phyloP scores from a whole-genome alignment of 1,140 invertebrate genomes.

The Globodera ellingtonae region DNA sequence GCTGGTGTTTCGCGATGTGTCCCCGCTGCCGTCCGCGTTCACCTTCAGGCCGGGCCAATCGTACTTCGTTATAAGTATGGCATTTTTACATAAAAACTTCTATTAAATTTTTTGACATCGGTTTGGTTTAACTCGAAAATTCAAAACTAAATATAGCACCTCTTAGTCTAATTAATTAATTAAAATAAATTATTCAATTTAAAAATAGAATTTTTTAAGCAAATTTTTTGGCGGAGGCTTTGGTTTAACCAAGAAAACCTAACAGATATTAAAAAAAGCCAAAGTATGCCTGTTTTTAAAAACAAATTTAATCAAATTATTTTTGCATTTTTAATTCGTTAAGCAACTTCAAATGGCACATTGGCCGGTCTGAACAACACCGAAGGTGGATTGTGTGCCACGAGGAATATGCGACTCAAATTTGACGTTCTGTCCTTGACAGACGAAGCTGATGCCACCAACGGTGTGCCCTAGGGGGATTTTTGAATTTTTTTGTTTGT shows the following conservation, averaged over 20 bases:
- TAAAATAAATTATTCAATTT: too few relatives aligned
- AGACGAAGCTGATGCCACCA: conserved; percentile 3
- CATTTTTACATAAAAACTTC: not conserved
- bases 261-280: too few relatives aligned
- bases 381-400: conserved; percentile 43
- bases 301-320: too few relatives aligned
- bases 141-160: not conserved
- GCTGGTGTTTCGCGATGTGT: conserved; percentile 53
- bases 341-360: conserved; percentile 54
- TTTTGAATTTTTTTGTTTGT: not conserved
- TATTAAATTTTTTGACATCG: conserved; percentile 4
- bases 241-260: too few relatives aligned
- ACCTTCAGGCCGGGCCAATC: conserved; percentile 46
- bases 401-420: conserved; percentile 52
- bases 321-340: conserved; percentile 1
- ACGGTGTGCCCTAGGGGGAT: conserved; percentile 2
- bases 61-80: conserved; percentile 52
- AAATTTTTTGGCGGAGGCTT: too few relatives aligned
- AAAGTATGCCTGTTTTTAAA: too few relatives aligned
- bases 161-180: not conserved
- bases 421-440: conserved; percentile 45
- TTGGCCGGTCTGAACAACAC: conserved; percentile 43
- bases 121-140: not conserved
- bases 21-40: conserved; percentile 49
- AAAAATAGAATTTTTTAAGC: too few relatives aligned